Percentiles rank a stretch among this genome's conserved stretches.
Conservation (phyloP, 2,797 vertebrate species). For the Phalloptychus januarius region DNA sequence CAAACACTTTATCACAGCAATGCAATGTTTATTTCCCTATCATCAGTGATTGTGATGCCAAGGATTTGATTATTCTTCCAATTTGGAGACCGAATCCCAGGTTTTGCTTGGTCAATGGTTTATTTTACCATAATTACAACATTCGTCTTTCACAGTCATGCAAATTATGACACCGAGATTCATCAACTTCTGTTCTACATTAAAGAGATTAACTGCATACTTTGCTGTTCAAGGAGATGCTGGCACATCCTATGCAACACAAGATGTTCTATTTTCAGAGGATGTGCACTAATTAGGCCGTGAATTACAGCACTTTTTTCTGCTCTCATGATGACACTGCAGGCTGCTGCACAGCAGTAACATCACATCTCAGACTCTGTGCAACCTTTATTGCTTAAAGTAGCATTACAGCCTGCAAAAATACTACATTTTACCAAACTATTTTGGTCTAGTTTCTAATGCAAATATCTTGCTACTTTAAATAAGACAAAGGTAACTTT, state of each 20-base stretch:
- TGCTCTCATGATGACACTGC: slow-evolving; percentile 37
- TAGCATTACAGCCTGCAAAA: no score
- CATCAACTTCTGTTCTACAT: slow-evolving; percentile 19
- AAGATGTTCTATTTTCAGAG: slow-evolving; percentile 57
- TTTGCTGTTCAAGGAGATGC: slow-evolving; percentile 49
- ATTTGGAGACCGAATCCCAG: background rate
- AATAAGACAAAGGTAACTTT: no score
- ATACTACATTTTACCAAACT: no score
- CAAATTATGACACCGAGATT: slow-evolving; percentile 9
- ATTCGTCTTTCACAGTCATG: background rate
- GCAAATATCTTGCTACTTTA: no score
- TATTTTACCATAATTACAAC: background rate
- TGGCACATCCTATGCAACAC: slow-evolving; percentile 32
- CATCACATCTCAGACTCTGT: slow-evolving; percentile 23
- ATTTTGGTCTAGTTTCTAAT: no score
- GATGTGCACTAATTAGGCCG: slow-evolving; percentile 59
- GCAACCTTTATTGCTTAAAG: slow-evolving; percentile 8
- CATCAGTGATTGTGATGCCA: background rate
- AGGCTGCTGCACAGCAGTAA: slow-evolving; percentile 21
- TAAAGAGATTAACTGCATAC: slow-evolving; percentile 42
- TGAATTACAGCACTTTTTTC: slow-evolving; percentile 39
- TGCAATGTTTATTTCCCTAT: background rate
- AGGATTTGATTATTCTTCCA: background rate
- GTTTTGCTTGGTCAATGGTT: background rate
- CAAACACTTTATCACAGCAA: background rate